phyloP scores from a whole-genome alignment of 2,113 vertebrate species.

The Calyptommatus sinebrachiatus region DNA sequence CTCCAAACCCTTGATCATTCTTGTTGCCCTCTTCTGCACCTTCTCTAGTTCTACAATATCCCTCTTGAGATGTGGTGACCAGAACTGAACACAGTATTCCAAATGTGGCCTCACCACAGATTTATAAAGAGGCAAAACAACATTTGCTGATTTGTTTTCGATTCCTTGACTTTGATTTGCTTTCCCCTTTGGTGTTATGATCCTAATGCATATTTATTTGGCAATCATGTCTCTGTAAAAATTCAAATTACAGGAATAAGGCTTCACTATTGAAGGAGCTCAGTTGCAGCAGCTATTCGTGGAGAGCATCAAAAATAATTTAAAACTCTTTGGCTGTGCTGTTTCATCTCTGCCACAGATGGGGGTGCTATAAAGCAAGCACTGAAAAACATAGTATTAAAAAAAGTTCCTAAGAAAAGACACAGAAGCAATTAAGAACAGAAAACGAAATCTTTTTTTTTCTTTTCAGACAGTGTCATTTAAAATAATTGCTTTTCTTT shows the following conservation, averaged over 20 bases:
- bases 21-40: no score
- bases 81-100: no score
- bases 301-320: accelerated
- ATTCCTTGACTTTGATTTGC: no score
- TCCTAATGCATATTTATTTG: background rate
- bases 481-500: background rate
- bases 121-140: no score
- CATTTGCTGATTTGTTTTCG: no score
- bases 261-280: background rate
- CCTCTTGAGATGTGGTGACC: no score
- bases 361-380: conserved; percentile 55
- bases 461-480: background rate
- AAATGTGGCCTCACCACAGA: no score
- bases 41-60: no score
- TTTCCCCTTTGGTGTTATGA: background rate
- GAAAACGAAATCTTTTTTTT: accelerated
- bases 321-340: background rate
- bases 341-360: conserved; percentile 25
- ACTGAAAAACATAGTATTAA: background rate
- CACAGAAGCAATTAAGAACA: background rate
- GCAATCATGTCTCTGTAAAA: background rate
- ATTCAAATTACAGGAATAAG: background rate
- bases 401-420: background rate
- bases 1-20: no score
- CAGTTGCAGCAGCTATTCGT: accelerated